Evolutionary conservation across 2,113 vertebrate genomes (phyloP).

Genomic region (Mustela nigripes): DNA sequence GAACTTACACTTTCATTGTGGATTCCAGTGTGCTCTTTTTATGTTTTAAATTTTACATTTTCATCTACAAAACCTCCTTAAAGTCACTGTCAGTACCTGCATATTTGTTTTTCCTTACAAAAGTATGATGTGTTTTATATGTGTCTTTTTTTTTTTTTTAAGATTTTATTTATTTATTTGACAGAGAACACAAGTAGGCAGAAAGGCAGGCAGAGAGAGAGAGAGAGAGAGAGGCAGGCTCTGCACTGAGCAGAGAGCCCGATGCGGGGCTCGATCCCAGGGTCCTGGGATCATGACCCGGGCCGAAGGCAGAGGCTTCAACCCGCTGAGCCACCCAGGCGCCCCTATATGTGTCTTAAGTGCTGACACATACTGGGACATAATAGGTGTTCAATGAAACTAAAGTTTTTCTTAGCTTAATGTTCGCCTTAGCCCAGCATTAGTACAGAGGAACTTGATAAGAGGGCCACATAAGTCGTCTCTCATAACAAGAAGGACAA

Average conservation of each 20-base stretch:
- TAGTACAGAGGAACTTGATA: neutral
- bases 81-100: neutral
- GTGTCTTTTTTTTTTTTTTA: neutral
- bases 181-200: no score
- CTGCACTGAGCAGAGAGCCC: no score
- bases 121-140: neutral
- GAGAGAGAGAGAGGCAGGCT: no score
- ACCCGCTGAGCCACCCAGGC: no score
- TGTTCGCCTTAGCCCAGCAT: neutral
- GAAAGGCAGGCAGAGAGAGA: no score
- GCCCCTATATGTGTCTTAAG: neutral
- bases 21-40: neutral
- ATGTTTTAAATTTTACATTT: slow-evolving; percentile 12
- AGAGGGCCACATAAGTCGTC: neutral
- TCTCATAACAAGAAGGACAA: neutral
- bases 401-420: neutral
- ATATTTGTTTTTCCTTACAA: neutral
- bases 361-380: neutral
- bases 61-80: neutral
- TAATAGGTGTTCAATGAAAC: neutral
- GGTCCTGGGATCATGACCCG: no score
- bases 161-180: no score
- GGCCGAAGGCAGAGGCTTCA: no score
- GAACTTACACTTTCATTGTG: neutral
- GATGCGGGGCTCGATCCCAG: no score